These are phyloP conservation scores for Andrena marginata DNA, from an alignment of 2,888 invertebrate species.

Conservation along the genomic window DNA sequence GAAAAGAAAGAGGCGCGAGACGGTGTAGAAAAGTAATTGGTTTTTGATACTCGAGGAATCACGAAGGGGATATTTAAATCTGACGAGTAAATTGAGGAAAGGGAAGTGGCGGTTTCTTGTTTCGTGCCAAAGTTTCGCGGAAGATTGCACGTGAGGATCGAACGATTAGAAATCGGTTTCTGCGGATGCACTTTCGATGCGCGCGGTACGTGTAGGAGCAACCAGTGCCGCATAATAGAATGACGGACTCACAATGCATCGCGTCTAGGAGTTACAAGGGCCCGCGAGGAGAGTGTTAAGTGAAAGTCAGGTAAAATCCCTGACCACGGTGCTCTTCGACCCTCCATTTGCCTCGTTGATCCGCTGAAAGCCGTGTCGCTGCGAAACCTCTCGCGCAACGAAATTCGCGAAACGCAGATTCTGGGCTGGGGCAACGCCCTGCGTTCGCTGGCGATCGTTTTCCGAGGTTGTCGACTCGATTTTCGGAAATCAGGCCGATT, in stretches of 20 bases:
- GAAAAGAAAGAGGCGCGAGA: not conserved
- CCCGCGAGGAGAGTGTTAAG: constrained; percentile 70
- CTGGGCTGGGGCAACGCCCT: constrained; percentile 39
- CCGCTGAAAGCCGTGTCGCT: constrained; percentile 58
- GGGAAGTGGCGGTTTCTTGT: not conserved
- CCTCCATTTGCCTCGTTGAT: constrained; percentile 70
- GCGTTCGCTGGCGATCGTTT: not conserved
- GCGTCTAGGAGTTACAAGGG: constrained; percentile 65
- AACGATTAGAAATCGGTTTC: constrained; percentile 55
- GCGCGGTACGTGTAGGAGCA: constrained; percentile 41
- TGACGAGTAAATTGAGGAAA: not conserved
- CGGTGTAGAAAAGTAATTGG: too few relatives aligned
- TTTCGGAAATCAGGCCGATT: too few relatives aligned
- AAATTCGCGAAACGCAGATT: constrained; percentile 39
- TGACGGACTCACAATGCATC: constrained; percentile 63
- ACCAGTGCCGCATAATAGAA: constrained; percentile 63
- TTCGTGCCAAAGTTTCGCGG: not conserved
- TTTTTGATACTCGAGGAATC: not conserved
- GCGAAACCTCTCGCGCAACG: constrained; percentile 56
- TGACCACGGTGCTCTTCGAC: constrained; percentile 75
- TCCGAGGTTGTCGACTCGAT: not conserved
- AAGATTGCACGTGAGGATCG: constrained; percentile 28
- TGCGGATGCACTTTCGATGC: constrained; percentile 43
- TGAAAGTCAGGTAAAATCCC: constrained; percentile 75
- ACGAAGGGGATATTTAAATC: not conserved